phyloP scores from a whole-genome alignment of 1,140 invertebrate genomes.

The Melanaphis sacchari region DNA sequence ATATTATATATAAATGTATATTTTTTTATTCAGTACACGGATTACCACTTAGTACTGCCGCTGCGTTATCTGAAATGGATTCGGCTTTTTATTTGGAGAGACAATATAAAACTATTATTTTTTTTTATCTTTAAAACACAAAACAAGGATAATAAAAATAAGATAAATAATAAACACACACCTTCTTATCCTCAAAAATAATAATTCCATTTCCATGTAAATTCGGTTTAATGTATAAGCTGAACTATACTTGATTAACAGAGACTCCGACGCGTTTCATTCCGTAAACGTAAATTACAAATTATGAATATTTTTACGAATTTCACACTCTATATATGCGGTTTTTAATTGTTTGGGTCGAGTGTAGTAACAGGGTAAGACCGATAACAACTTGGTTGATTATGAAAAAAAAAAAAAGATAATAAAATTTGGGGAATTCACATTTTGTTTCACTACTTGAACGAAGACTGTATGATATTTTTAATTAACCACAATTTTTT shows the following conservation, averaged over 20 bases:
- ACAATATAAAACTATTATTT: slow-evolving; percentile 44
- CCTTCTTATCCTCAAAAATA: slow-evolving; percentile 21
- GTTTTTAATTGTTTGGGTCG: slow-evolving; percentile 40
- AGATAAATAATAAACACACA: slow-evolving; percentile 50
- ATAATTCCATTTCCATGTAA: slow-evolving; percentile 17
- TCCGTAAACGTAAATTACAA: neutral
- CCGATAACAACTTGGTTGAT: slow-evolving; percentile 2
- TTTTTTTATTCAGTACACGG: slow-evolving; percentile 56
- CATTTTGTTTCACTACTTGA: slow-evolving; percentile 50
- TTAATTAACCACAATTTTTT: slow-evolving; percentile 53
- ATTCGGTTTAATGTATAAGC: neutral
- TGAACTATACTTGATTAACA: neutral
- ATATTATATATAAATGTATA: neutral
- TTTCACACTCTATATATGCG: neutral
- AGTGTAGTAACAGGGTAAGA: slow-evolving; percentile 49
- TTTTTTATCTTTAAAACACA: slow-evolving; percentile 41
- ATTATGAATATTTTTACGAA: neutral
- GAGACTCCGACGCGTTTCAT: neutral
- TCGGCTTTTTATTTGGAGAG: slow-evolving; percentile 54
- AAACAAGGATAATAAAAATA: slow-evolving; percentile 46
- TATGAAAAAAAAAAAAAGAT: neutral
- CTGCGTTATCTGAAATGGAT: slow-evolving; percentile 47
- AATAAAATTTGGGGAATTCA: neutral
- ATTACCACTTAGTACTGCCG: slow-evolving; percentile 56
- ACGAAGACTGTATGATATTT: slow-evolving; percentile 55